Percentiles rank a stretch among this genome's conserved stretches.
phyloP scores from a whole-genome alignment of 1,140 invertebrate species.

The Bradysia coprophila region DNA sequence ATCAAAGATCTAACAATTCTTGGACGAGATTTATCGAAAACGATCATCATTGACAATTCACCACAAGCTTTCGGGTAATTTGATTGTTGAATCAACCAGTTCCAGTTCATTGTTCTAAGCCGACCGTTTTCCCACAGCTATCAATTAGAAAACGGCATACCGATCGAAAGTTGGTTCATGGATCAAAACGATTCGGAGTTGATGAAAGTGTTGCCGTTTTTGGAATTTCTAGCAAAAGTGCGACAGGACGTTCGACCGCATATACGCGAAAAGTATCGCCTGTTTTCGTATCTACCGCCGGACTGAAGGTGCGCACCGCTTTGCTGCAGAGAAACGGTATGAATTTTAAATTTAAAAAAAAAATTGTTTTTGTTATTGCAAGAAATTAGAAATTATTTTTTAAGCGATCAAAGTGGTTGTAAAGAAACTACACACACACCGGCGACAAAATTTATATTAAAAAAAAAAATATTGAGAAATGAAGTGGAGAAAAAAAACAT shows the following conservation, averaged over 20 bases:
- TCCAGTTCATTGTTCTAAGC: too few species aligned
- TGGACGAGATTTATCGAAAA: constrained; percentile 79
- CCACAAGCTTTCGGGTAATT: constrained; percentile 73
- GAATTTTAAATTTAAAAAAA: too few species aligned
- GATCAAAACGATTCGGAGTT: constrained; percentile 80
- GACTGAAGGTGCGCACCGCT: constrained; percentile 54
- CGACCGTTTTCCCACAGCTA: too few species aligned
- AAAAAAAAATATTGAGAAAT: too few species aligned
- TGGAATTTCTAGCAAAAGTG: constrained; percentile 68
- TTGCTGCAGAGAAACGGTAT: too few species aligned
- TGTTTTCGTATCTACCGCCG: constrained; percentile 74
- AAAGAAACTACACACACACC: too few species aligned
- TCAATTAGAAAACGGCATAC: constrained; percentile 89
- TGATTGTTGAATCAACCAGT: too few species aligned
- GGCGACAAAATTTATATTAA: too few species aligned
- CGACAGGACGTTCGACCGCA: constrained; percentile 82
- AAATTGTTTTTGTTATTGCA: too few species aligned
- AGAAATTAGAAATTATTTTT: too few species aligned
- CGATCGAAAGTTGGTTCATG: constrained; percentile 94
- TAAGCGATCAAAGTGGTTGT: too few species aligned
- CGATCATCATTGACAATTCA: constrained; percentile 85
- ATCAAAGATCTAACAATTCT: constrained; percentile 91
- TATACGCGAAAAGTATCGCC: constrained; percentile 73
- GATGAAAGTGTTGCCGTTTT: constrained; percentile 81
- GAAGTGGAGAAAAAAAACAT: too few species aligned